phyloP scores from a whole-genome alignment of 2,797 vertebrate species.

The Lindbergichthys nudifrons region DNA sequence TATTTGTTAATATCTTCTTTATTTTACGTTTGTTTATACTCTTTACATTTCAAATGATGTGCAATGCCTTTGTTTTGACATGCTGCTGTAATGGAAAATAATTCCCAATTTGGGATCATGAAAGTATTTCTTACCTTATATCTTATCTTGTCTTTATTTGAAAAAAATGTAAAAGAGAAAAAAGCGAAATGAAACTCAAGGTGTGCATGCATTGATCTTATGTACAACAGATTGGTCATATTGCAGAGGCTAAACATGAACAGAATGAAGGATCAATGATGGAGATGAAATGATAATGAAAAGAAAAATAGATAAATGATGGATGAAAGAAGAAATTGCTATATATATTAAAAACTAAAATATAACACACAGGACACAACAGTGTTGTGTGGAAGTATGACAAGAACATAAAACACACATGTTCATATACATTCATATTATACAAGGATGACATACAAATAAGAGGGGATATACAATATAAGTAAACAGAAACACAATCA shows the following conservation, averaged over 20 bases:
- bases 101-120: too few species aligned
- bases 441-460: conserved; percentile 38
- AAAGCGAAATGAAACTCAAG: neutral
- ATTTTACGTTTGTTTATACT: neutral
- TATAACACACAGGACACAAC: conserved; percentile 37
- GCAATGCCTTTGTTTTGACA: too few species aligned
- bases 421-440: conserved; percentile 34
- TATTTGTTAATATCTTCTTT: neutral
- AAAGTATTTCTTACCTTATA: too few species aligned
- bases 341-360: conserved; percentile 39
- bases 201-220: neutral
- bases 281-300: conserved; percentile 9
- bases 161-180: neutral
- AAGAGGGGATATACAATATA: neutral
- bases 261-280: neutral
- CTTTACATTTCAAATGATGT: too few species aligned
- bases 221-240: conserved; percentile 1
- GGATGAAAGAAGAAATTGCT: conserved; percentile 20
- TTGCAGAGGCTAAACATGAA: conserved; percentile 9
- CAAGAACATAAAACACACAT: conserved; percentile 26
- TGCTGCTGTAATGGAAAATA: too few species aligned
- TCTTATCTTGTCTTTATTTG: too few species aligned
- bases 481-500: conserved; percentile 6
- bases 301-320: conserved; percentile 24
- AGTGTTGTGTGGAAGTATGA: conserved; percentile 26